Conservation (phyloP, 1,140 invertebrate genomes). For the Drosophila sproati region DNA sequence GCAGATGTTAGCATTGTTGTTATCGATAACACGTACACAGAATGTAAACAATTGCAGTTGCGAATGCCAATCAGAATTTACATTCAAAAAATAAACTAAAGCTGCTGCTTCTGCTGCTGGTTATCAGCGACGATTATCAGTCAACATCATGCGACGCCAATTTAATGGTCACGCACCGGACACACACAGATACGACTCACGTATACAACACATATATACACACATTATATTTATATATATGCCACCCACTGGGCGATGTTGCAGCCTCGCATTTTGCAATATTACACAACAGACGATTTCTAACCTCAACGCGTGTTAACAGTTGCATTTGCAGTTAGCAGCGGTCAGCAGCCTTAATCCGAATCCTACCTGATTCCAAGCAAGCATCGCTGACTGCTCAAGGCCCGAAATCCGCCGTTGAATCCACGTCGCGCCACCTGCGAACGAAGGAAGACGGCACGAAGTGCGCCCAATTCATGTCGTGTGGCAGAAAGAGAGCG, state of each 20-base stretch:
- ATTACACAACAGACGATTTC: slow-evolving; percentile 77
- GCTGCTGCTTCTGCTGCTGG: slow-evolving; percentile 49
- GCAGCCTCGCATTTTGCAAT: slow-evolving; percentile 69
- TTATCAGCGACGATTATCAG: slow-evolving; percentile 43
- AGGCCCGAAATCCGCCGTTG: slow-evolving; percentile 57
- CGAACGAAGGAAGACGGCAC: slow-evolving; percentile 51
- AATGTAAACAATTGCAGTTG: slow-evolving; percentile 67
- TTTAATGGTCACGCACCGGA: slow-evolving; percentile 65
- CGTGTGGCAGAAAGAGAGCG: slow-evolving; percentile 88
- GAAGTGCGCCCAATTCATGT: slow-evolving; percentile 85
- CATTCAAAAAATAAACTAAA: slow-evolving; percentile 1
- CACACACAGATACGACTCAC: slow-evolving; percentile 48
- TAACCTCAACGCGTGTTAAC: slow-evolving; percentile 67
- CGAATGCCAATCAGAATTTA: slow-evolving; percentile 24
- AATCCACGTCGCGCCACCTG: slow-evolving; percentile 25
- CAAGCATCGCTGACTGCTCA: slow-evolving; percentile 53
- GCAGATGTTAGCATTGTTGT: slow-evolving; percentile 32
- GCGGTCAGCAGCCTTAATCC: not conserved
- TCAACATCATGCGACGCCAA: slow-evolving; percentile 38
- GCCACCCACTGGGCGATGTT: slow-evolving; percentile 26
- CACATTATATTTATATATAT: too few species aligned
- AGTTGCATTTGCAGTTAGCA: not conserved
- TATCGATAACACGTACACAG: slow-evolving; percentile 62
- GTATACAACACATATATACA: slow-evolving; percentile 14
- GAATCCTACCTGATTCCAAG: slow-evolving; percentile 60